Base-by-base conservation (phyloP, 2,797 vertebrate genomes). In the Squalus acanthias region DNA sequence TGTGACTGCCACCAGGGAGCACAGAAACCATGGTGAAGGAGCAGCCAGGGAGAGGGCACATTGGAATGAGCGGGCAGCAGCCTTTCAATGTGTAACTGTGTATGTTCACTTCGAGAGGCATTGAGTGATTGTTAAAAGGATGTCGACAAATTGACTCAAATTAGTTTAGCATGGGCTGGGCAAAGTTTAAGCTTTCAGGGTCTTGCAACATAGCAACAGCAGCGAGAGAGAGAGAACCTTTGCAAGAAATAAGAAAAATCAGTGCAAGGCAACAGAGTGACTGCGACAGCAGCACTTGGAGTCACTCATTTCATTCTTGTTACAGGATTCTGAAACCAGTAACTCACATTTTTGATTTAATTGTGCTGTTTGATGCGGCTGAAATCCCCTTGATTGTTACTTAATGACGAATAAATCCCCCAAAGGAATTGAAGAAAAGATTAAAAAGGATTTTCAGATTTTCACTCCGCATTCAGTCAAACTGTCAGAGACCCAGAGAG, bases 131-230 rank as follows among this genome's bases (percentile, higher is more conserved):
- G 98, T 98, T 97, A 97, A 97, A 97, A 97, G 97, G 97, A 98
- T 98, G 98, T 98, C 98, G 98, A 98, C 98, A 98, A 98, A 98
- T 98, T 98, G 98, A 98, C 98, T 98, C 98, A 98, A 98, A 98
- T 98, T 98, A 98, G 98, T 98, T 98, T 98, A 98, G 98, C 98
- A 97, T 96, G 97, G 98, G 97, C 97, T 98, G 97, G 96, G 97
- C 97, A 98, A 98, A 98, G 98, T 98, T 98, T 97, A 98, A 98
- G 97, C 97, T 97, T 97, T 97, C 97, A 97, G 97, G 97, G 97
- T 85, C 96, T 96, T 97, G 97, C 97, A 97, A 97, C 98, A 97
- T 98, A 98, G 98, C 98, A 98, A 98, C 98, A 97, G 97, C 97
- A 96, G 82, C 17, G 96, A 1, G 96, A 79, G n/a, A 79, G 33